A percentile compares a stretch with the other conserved stretches of the same genome.
These are phyloP conservation scores for Elmis aenea DNA, from an alignment of 2,888 invertebrate genomes.

Conservation along the genomic window DNA sequence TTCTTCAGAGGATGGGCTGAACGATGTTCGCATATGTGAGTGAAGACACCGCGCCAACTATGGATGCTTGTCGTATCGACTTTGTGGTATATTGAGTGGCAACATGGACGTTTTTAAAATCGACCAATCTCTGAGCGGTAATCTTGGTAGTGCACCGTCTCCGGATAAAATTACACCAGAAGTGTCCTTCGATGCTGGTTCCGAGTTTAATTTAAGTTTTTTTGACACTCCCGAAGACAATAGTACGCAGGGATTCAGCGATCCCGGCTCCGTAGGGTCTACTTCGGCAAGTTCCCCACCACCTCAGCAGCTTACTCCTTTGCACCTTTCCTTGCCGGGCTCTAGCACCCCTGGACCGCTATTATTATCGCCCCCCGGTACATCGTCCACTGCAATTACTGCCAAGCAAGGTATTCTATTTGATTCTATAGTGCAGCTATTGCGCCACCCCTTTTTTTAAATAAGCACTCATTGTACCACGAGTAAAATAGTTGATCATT, in stretches of 20 bases:
- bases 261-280: conserved; percentile 61
- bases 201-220: conserved; percentile 76
- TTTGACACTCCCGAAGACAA: conserved; percentile 68
- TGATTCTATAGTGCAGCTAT: background rate
- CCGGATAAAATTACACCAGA: conserved; percentile 58
- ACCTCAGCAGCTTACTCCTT: conserved; percentile 36
- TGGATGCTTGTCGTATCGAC: conserved; percentile 19
- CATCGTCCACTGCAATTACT: conserved; percentile 32
- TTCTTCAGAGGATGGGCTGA: conserved; percentile 16
- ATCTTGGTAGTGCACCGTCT: conserved; percentile 56
- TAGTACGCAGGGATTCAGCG: conserved; percentile 63
- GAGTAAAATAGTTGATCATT: too few species aligned
- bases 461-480: too few species aligned
- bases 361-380: conserved; percentile 36
- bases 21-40: too few species aligned
- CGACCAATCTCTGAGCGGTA: conserved; percentile 61
- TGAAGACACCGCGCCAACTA: conserved; percentile 10
- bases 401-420: conserved; percentile 46
- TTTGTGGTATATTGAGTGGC: conserved; percentile 17
- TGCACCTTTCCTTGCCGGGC: conserved; percentile 35
- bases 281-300: conserved; percentile 48
- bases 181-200: conserved; percentile 68
- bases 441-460: too few species aligned
- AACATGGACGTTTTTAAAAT: conserved; percentile 69
- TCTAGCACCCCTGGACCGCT: conserved; percentile 34